Percentiles rank a stretch among this genome's conserved stretches.
Conservation (phyloP, 2,888 invertebrate genomes). For the Fragum sueziense region DNA sequence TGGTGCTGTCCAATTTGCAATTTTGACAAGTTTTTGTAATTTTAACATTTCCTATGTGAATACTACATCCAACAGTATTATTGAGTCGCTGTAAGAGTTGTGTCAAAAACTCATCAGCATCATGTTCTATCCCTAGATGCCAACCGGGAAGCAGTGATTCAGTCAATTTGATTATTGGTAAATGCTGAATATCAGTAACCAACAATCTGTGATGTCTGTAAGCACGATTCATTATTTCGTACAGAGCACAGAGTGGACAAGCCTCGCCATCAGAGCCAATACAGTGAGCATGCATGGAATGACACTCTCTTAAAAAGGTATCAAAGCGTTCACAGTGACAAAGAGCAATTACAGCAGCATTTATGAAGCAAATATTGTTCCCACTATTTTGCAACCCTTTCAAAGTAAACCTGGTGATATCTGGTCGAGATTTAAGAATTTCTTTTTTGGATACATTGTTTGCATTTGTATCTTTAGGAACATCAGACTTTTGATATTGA, state of each 20-base stretch:
- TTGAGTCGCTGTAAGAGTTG: too few relatives aligned
- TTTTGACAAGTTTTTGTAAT: neutral
- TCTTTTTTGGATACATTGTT: too few relatives aligned
- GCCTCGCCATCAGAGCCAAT: neutral
- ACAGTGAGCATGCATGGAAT: neutral
- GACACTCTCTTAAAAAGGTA: neutral
- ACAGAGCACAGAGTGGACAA: neutral
- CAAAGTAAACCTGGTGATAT: too few relatives aligned
- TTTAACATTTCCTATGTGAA: too few relatives aligned
- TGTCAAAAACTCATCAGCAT: too few relatives aligned
- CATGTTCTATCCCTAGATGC: too few relatives aligned
- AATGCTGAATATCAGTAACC: neutral
- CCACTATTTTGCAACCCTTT: too few relatives aligned
- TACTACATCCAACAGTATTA: too few relatives aligned
- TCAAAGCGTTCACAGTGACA: neutral
- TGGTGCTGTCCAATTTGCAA: neutral
- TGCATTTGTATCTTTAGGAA: too few relatives aligned
- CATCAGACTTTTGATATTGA: too few relatives aligned
- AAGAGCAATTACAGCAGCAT: neutral
- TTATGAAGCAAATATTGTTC: neutral
- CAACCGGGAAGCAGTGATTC: neutral
- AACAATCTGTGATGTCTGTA: neutral
- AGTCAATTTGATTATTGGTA: neutral
- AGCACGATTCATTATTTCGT: neutral
- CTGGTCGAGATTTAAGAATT: too few relatives aligned